Base-by-base conservation (phyloP, 2,113 vertebrate species). In the Merops nubicus region DNA sequence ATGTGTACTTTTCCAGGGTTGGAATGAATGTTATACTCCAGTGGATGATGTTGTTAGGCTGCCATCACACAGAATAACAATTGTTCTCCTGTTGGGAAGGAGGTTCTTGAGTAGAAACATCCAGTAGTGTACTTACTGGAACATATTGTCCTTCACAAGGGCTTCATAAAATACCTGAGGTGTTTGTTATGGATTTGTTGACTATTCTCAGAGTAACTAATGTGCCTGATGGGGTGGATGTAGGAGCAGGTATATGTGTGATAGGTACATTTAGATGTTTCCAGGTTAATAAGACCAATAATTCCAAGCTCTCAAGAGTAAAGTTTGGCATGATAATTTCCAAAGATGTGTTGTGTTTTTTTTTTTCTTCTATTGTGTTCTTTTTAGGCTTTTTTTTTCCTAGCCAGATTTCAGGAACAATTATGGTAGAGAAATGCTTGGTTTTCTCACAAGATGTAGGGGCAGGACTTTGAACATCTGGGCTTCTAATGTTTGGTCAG, bases 201-300 rank as follows among this genome's bases (percentile, higher is more conserved):
- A 33, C n/a, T 15, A 0, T 28, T 15, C 19, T 65, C 28, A 18
- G 47, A 38, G n/a, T 21, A n/a, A 69, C 15, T 65, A 33, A 65
- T 6, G 4, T 76, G 17, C 45, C 33, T 51, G 45, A 29, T 19
- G 47, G 57, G 3, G 2, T 5, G 5, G 29, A 18, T 22, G 15
- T 67, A 13, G 42, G 48, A 69, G 51, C 1, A 0, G 7, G 12
- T 75, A 5, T 5, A 1, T 59, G 17, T 29, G 43, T 0, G 5
- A 31, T 5, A 48, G 36, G 15, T 88, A 31, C 14, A 6, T 69
- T 69, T 51, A 19, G 54, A 25, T 81, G 31, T 25, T 21, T 70
- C 42, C 13, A n/a, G 19, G 15, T 88, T 78, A 40, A 5, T 47
- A 48, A 56, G 21, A 80, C 11, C 1, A 0, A 29, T 54, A 0